Evolutionary conservation across 1,140 invertebrate genomes (phyloP), one percentile per base, ranked within the genome.

Genomic region (Brachionus rubens): DNA sequence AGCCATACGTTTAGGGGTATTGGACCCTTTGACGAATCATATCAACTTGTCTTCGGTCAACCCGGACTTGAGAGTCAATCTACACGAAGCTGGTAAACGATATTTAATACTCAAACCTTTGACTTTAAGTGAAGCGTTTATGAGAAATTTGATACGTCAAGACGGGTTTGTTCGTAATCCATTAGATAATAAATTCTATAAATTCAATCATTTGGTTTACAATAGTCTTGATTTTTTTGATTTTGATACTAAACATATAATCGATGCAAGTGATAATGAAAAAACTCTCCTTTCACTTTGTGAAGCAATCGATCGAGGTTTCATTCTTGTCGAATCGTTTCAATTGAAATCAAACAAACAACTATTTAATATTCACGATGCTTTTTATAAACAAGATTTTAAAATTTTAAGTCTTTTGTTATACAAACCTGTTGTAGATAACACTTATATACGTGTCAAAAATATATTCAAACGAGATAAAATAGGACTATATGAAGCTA

Each of bases 111-210:
- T 50, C 24, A 72, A 72, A 54, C 68, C 68, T 0, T 54, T 72
- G 3, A 72, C 24, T 48, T 36, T 72, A 48, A 30, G 21, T 26
- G 68, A 72, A 26, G 68, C 46, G 9, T 72, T 72, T 16, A 24
- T 72, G 5, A 33, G 47, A 33, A 72, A 72, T 52, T 72, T 72
- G 16, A 50, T 72, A 12, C 21, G 28, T 40, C 1, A 30, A 3
- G 33, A 48, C 19, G 68, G 68, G 24, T 28, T 72, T 24, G 46
- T 72, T 2, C 46, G 21, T 26, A 72, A 72, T 50, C 68, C 68
- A 6, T 9, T 50, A 1, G 19, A 72, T 24, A 47, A 72, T 19
- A 50, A 72, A 30, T 26, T 40, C 24, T 72, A 72, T 40, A 9
- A 16, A 54, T 72, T 72, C 19, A 21, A 72, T 24, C n/a, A 24